Evolutionary conservation across 2,797 vertebrate genomes (phyloP), one percentile per base, ranked within the genome.

Genomic region (Gobio occitaniae): DNA sequence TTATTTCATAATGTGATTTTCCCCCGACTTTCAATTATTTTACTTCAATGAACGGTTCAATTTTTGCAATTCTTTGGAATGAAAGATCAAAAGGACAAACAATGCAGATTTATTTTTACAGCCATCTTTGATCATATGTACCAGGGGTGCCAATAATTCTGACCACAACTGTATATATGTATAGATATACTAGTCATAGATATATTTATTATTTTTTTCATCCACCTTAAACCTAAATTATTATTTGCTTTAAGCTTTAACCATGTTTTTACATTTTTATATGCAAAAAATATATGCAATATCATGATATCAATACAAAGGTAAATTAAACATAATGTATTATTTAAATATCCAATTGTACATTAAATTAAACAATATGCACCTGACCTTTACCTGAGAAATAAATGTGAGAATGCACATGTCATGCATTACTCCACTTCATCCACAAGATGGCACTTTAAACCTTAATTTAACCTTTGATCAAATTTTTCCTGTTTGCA

Each of bases 401-500:
- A 77, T 41, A 59, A 25, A 56, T 15, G 6, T 36, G 29, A 61
- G 7, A 2, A 11, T 59, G 11, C 21, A 44, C 21, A 78, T 44
- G 25, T 59, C 13, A 65, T 63, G 77, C 77, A 65, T 79, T 79
- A 36, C 25, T 36, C 59, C 38, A 32, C 2, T 12, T 79, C 8
- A 38, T 25, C 59, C 81, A 83, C 81, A 52, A 77, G 71, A 76
- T 50, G 72, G 47, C 72, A 65, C 16, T 76, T 65, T 66, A 25
- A 76, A 47, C 32, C 61, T 25, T 76, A 9, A 13, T 54, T 61
- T 65, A 38, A 25, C 11, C 41, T 44, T 44, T 44, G 2, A 44
- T 44, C 25, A 44, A 1, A 5, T 38, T 44, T 44, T 17, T 4
- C 4, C 32, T 69, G 29, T 72, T 29, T 54, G 17, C 47, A 38